Evolutionary conservation across 2,797 vertebrate species (phyloP).

Genomic region (Rhinophrynus dorsalis): DNA sequence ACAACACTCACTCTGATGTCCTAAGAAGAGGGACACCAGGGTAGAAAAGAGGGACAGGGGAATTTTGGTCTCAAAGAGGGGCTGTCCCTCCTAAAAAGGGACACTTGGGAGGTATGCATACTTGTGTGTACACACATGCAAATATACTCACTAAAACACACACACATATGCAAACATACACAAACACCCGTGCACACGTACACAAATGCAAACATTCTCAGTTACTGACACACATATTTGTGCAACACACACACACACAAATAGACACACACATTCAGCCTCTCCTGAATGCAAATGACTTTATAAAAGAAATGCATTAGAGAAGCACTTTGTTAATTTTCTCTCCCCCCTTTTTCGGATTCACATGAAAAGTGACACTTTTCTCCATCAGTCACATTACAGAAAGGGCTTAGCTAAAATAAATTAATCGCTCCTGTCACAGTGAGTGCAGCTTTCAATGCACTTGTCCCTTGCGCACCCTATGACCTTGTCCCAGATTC

Average conservation of each 20-base stretch:
- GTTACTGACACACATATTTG: too few relatives aligned
- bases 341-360: slow-evolving; percentile 5
- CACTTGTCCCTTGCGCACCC: slow-evolving; percentile 26
- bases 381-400: not conserved
- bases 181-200: not conserved
- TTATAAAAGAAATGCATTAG: not conserved
- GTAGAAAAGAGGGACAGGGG: too few relatives aligned
- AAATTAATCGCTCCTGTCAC: slow-evolving; percentile 7
- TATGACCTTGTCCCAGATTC: slow-evolving; percentile 32
- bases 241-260: too few relatives aligned
- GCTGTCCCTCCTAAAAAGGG: too few relatives aligned
- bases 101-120: too few relatives aligned
- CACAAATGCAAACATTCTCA: too few relatives aligned
- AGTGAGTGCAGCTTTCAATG: slow-evolving; percentile 2
- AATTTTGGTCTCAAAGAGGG: too few relatives aligned
- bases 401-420: slow-evolving; percentile 20
- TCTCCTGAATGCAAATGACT: not conserved
- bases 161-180: too few relatives aligned
- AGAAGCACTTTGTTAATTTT: slow-evolving; percentile 22
- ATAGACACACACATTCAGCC: not conserved
- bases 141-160: too few relatives aligned
- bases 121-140: too few relatives aligned
- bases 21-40: too few relatives aligned
- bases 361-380: slow-evolving; percentile 9
- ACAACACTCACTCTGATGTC: too few relatives aligned